Evolutionary conservation across 2,797 vertebrate species (phyloP).

Genomic region (Poecilia picta): DNA sequence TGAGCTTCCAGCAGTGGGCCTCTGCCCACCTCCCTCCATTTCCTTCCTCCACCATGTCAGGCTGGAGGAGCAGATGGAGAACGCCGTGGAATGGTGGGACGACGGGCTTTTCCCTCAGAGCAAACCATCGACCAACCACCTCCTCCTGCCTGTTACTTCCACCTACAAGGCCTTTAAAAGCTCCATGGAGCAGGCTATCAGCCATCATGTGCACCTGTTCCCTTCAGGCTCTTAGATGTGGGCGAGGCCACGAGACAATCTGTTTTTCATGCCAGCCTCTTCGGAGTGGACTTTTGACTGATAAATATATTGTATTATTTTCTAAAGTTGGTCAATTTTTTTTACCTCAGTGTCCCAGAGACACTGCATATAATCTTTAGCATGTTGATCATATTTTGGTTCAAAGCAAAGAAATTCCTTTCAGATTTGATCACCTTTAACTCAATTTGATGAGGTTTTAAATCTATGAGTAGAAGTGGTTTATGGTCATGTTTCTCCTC

Average conservation of each 20-base stretch:
- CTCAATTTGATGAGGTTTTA: background rate
- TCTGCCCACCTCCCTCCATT: slow-evolving; percentile 83
- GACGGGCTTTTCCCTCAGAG: slow-evolving; percentile 79
- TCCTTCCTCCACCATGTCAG: slow-evolving; percentile 76
- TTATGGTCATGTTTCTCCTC: background rate
- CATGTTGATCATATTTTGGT: background rate
- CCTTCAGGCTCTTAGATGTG: slow-evolving; percentile 29
- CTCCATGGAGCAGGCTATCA: slow-evolving; percentile 87
- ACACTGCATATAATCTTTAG: background rate
- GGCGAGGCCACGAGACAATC: background rate
- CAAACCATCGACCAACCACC: slow-evolving; percentile 76
- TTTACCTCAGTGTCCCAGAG: background rate
- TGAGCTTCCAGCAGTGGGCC: slow-evolving; percentile 81
- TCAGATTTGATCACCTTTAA: too few relatives aligned
- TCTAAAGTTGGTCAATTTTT: background rate
- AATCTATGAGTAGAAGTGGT: background rate
- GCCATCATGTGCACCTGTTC: slow-evolving; percentile 67
- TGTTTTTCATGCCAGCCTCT: background rate
- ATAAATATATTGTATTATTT: background rate
- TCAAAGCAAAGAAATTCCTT: background rate
- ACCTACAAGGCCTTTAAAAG: slow-evolving; percentile 85
- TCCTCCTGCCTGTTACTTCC: slow-evolving; percentile 84
- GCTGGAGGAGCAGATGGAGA: background rate
- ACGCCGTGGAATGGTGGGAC: background rate
- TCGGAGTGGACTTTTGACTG: background rate